A percentile compares a stretch with the other conserved stretches of the same genome.
phyloP scores from a whole-genome alignment of 2,888 invertebrate genomes.

The Drosophila nr. fundita region DNA sequence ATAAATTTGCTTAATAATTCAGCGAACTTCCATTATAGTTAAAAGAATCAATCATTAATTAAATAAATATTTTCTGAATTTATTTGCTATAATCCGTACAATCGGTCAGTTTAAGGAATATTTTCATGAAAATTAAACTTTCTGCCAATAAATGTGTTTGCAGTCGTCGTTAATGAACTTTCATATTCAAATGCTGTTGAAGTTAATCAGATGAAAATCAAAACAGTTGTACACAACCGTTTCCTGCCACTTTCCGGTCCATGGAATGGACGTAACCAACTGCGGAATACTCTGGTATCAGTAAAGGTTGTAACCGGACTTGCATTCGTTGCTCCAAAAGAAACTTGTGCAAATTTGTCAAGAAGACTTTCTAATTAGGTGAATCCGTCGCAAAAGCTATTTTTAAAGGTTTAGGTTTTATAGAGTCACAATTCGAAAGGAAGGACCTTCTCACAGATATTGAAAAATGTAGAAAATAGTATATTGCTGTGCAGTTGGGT shows the following conservation, averaged over 20 bases:
- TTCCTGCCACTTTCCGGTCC: neutral
- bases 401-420: neutral
- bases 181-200: neutral
- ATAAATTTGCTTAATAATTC: neutral
- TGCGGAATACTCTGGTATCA: neutral
- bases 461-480: neutral
- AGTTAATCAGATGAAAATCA: neutral
- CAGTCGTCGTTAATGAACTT: neutral
- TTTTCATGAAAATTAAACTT: neutral
- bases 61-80: neutral
- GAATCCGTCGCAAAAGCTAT: accelerated
- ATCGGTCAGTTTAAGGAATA: neutral
- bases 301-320: neutral
- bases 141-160: neutral
- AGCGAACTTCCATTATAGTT: neutral
- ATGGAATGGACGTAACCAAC: neutral
- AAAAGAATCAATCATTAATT: neutral
- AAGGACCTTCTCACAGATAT: no score
- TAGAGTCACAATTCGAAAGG: neutral
- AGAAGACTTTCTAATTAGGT: neutral
- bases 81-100: neutral
- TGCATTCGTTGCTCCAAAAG: neutral
- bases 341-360: neutral
- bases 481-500: neutral
- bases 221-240: neutral